Evolutionary conservation across 2,113 vertebrate species (phyloP).

Genomic region (Aix galericulata): DNA sequence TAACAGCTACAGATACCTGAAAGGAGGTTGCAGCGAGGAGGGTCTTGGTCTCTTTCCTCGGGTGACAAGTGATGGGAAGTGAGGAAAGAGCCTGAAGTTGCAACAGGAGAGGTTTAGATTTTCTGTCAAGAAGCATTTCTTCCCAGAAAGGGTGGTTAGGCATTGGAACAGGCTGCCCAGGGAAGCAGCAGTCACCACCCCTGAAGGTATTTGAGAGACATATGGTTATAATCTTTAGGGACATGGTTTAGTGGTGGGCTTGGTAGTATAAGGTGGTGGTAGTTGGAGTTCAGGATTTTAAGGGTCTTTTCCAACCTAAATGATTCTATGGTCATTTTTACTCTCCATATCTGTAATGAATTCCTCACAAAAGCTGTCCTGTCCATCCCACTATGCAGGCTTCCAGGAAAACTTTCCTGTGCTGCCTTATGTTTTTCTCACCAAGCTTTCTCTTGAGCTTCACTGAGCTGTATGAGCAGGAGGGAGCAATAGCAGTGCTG

Average conservation of each 20-base stretch:
- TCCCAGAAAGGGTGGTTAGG: no score
- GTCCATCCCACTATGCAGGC: neutral
- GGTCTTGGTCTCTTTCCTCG: neutral
- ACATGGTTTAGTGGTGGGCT: no score
- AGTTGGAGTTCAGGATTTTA: no score
- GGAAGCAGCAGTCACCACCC: no score
- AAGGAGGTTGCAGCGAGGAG: neutral
- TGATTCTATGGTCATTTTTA: neutral
- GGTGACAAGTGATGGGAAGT: neutral
- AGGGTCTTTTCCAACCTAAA: no score
- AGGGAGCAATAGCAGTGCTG: rapidly evolving
- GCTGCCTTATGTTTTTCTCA: neutral
- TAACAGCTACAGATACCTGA: neutral
- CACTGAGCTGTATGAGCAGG: rapidly evolving
- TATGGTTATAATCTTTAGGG: no score
- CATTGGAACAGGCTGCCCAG: no score
- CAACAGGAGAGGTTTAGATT: no score
- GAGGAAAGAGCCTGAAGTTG: no score
- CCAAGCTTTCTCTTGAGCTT: rapidly evolving
- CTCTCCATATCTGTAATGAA: neutral
- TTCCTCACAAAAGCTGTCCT: neutral
- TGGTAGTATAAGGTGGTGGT: no score
- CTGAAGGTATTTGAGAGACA: no score
- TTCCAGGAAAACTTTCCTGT: neutral
- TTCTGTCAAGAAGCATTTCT: no score